Evolutionary conservation across 2,888 invertebrate species (phyloP).

Genomic region (Cerastis leucographa): DNA sequence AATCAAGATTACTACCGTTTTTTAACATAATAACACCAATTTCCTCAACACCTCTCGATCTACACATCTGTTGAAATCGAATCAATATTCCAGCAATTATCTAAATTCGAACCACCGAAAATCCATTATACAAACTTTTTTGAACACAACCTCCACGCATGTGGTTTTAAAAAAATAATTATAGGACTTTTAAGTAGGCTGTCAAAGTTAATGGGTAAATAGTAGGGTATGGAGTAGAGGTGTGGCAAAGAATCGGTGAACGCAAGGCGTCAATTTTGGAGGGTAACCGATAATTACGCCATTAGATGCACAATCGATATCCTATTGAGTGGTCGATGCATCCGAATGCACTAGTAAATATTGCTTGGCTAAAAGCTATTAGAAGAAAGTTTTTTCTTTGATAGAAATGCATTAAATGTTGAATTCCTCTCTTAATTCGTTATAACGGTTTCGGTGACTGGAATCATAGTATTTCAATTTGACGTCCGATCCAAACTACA

Average conservation of each 20-base stretch:
- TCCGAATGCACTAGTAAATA: constrained; percentile 39
- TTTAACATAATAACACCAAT: constrained; percentile 67
- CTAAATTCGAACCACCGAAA: constrained; percentile 79
- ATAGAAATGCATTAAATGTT: constrained; percentile 7
- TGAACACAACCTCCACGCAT: constrained; percentile 80
- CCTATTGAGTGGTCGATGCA: constrained; percentile 79
- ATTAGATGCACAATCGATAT: constrained; percentile 88
- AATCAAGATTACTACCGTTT: constrained; percentile 44
- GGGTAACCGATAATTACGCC: constrained; percentile 87
- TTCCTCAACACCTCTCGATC: constrained; percentile 66
- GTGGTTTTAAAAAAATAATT: constrained; percentile 85
- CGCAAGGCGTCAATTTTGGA: constrained; percentile 87
- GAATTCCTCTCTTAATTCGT: not conserved
- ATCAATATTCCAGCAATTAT: constrained; percentile 81
- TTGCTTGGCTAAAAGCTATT: constrained; percentile 1
- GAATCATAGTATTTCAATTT: not conserved
- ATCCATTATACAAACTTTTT: constrained; percentile 84
- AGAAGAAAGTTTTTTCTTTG: not conserved
- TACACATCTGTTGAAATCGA: constrained; percentile 80
- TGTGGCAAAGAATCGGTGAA: constrained; percentile 79
- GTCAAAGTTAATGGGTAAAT: constrained; percentile 90
- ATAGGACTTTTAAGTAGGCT: constrained; percentile 87
- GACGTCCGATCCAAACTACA: not conserved
- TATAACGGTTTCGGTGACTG: not conserved
- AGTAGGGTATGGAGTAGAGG: constrained; percentile 81